Evolutionary conservation across 2,797 vertebrate species (phyloP), one percentile per base, ranked within the genome.

Genomic region (Aulostomus chinensis): DNA sequence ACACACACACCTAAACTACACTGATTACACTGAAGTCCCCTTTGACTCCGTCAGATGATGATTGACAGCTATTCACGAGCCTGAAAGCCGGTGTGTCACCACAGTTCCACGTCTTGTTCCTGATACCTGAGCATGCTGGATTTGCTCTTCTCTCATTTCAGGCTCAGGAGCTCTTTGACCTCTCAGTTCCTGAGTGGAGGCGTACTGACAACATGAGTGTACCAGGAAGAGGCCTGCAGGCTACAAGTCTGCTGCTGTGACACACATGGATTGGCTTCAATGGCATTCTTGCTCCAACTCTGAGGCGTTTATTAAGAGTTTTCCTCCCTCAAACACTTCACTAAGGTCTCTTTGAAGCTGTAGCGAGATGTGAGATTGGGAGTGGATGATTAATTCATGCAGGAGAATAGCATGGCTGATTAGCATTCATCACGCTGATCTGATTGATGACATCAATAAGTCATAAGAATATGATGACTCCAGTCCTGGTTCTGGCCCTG

Each of bases 311-410:
- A 53, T 35, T 25, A 36, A 39, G 16, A 38, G 22, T 4, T 8
- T 8, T 24, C 22, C 22, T 24, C 22, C 20, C 24, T 64, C n/a
- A 68, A 61, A 51, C 42, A 56, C 43, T 45, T 22, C 32, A 28
- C 22, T 38, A 26, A 32, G n/a, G 29, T 55, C 12, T 41, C 45
- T 69, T 70, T 66, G 52, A 81, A 68, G 45, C 32, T 47, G 25
- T 40, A 45, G 35, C 13, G 38, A 13, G 46, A 58, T 67, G 16
- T 46, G 38, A 58, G 56, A 53, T 69, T 42, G 58, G 48, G 49
- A 80, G 10, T 4, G 22, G 16, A 80, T 80, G 56, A 83, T 83
- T 73, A 68, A 86, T 76, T 74, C 34, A 86, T 80, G 61, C 21
- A 14, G 14, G 45, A 36, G 50, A 33, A 49, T 38, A 11, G 32